Base-by-base conservation (phyloP, 2,888 invertebrate genomes). In the Mimumesa dahlbomi region DNA sequence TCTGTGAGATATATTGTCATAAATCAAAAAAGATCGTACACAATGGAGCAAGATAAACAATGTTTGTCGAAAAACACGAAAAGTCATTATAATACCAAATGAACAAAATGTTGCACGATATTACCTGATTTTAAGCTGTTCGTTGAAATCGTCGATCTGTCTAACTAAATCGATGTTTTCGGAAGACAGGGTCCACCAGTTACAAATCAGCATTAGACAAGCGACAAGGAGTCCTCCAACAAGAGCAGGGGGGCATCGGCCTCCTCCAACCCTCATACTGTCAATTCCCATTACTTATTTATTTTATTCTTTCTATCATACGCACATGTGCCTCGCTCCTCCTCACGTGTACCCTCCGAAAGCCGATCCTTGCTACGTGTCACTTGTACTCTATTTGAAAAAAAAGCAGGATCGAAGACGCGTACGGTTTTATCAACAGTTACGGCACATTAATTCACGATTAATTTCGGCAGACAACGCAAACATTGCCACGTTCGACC, bases 231-330 rank as follows among this genome's bases (percentile, higher is more conserved):
- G 84, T 46, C 84, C 86, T 36, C 84, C 87, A n/a, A 89, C 88
- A 36, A 89, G 78, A 62, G 88, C 77, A 46, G 89, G 85, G 73
- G 89, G 88, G 75, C 88, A 89, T 77, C 89, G 82, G 69, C 88
- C 88, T 61, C 88, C 88, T 45, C 87, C 87, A 62, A 89, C 87
- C 76, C 89, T 87, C 89, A 89, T 89, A 45, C 87, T 84, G 73
- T 89, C 89, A 73, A 89, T 82, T 58, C 85, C 85, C 88, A 88
- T 88, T 65, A 74, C 77, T 82, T 62, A 22, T 29, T 45, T 64
- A 52, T 58, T 61, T 43, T 43, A 52, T 29, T 43, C 64, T 61
- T 40, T 43, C 42, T 48, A 53, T 21, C 31, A 46, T 14, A 56
- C 13, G 31, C 40, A 65, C 72, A 68, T 59, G 65, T 59, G 62